Evolutionary conservation across 2,113 vertebrate genomes (phyloP).

Genomic region (Calyptommatus sinebrachiatus): DNA sequence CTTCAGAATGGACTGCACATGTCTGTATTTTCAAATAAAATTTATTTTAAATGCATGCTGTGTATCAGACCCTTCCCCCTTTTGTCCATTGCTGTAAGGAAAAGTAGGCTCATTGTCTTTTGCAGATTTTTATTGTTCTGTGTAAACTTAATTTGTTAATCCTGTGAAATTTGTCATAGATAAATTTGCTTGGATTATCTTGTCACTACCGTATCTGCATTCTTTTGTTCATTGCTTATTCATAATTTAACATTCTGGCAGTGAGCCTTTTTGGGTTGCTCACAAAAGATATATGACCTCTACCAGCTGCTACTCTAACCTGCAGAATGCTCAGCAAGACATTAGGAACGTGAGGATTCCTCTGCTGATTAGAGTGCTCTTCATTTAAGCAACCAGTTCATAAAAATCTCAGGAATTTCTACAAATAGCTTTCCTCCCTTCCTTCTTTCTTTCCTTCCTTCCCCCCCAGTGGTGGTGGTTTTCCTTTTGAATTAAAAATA

Average conservation of each 20-base stretch:
- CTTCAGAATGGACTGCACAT: constrained; percentile 11
- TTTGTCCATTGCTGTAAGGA: constrained; percentile 58
- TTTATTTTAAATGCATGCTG: constrained; percentile 67
- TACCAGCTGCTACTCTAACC: constrained; percentile 87
- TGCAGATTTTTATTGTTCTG: constrained; percentile 84
- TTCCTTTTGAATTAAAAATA: constrained; percentile 55
- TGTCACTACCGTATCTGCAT: constrained; percentile 89
- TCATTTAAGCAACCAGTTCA: constrained; percentile 79
- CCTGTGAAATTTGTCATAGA: constrained; percentile 90
- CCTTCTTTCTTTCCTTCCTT: neutral
- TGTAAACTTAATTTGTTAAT: constrained; percentile 91
- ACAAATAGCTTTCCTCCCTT: constrained; percentile 69
- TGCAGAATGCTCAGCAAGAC: constrained; percentile 84
- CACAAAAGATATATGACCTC: constrained; percentile 88
- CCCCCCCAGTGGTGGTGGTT: neutral
- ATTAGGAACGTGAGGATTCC: constrained; percentile 81
- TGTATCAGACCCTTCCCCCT: constrained; percentile 40
- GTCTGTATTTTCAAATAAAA: constrained; percentile 68
- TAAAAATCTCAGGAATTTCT: constrained; percentile 77
- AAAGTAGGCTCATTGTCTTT: constrained; percentile 72
- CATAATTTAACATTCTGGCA: constrained; percentile 89
- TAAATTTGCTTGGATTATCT: constrained; percentile 92
- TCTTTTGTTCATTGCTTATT: constrained; percentile 90
- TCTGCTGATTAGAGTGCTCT: constrained; percentile 84
- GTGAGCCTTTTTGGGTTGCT: constrained; percentile 84